Conservation (phyloP, 1,140 invertebrate species). For the Wiebesia pumilae region DNA sequence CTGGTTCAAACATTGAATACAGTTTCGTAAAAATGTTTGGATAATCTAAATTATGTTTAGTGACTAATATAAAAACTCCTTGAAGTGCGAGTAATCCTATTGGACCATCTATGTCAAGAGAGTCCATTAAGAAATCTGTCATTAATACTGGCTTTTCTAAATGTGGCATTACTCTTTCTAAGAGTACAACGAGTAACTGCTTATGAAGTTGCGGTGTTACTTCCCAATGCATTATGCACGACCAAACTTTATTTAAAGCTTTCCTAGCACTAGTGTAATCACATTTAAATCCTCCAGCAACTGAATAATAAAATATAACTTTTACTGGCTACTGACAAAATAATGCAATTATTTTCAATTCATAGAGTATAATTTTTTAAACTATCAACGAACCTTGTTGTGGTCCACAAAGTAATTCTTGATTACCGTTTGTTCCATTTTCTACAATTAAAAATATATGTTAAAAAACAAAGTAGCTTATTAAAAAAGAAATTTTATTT, state of each 20-base stretch:
- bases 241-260: constrained; percentile 82
- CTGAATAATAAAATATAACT: constrained; percentile 44
- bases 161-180: constrained; percentile 88
- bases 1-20: constrained; percentile 93
- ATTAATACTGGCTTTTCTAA: constrained; percentile 88
- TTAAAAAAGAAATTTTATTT: constrained; percentile 2
- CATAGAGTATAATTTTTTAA: neutral
- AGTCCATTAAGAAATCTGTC: constrained; percentile 95
- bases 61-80: constrained; percentile 92
- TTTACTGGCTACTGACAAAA: constrained; percentile 4
- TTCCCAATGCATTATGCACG: constrained; percentile 81
- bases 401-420: constrained; percentile 63
- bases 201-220: constrained; percentile 82
- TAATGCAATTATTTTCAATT: neutral
- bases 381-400: constrained; percentile 57
- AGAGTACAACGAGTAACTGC: constrained; percentile 85
- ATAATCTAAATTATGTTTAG: constrained; percentile 95
- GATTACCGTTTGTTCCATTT: constrained; percentile 55
- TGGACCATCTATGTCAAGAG: constrained; percentile 89
- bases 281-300: constrained; percentile 65
- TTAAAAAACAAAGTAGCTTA: neutral
- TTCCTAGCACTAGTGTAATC: constrained; percentile 66
- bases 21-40: constrained; percentile 96
- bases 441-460: constrained; percentile 54
- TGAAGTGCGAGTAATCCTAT: constrained; percentile 93